phyloP scores from a whole-genome alignment of 2,888 invertebrate species.

The Thelaira solivaga region DNA sequence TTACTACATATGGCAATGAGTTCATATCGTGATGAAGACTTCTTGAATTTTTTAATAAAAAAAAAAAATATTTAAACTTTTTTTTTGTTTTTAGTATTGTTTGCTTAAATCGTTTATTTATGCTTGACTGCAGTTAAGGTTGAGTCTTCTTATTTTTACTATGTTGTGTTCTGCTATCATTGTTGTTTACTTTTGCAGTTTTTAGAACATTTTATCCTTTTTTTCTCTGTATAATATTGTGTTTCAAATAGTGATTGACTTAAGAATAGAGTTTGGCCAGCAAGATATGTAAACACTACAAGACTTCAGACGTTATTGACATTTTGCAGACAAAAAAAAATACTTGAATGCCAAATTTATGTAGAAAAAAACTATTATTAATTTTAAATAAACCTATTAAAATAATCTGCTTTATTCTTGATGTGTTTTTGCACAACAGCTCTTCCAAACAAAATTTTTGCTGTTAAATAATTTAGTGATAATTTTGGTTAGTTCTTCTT shows the following conservation, averaged over 20 bases:
- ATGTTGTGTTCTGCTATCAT: neutral
- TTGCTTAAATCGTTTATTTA: constrained; percentile 31
- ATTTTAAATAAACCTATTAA: no score
- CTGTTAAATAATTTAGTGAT: no score
- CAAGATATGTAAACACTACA: neutral
- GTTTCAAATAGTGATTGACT: constrained; percentile 33
- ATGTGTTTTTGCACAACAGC: no score
- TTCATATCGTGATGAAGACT: constrained; percentile 64
- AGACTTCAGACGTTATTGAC: no score
- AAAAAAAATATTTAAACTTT: constrained; percentile 11
- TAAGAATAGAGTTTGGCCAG: neutral
- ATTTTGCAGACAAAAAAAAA: no score
- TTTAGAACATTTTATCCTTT: constrained; percentile 34
- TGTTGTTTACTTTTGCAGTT: neutral
- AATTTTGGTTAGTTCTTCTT: no score
- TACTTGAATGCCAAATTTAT: no score
- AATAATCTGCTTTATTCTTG: no score
- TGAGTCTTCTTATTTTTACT: neutral
- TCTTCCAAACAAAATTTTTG: no score
- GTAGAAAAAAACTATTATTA: no score
- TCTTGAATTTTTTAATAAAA: constrained; percentile 54
- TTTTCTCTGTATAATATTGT: neutral
- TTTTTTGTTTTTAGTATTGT: constrained; percentile 7
- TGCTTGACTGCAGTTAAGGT: constrained; percentile 36
- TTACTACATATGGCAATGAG: constrained; percentile 54